phyloP scores from a whole-genome alignment of 2,888 invertebrate genomes.

The Ornithoptera priamus region DNA sequence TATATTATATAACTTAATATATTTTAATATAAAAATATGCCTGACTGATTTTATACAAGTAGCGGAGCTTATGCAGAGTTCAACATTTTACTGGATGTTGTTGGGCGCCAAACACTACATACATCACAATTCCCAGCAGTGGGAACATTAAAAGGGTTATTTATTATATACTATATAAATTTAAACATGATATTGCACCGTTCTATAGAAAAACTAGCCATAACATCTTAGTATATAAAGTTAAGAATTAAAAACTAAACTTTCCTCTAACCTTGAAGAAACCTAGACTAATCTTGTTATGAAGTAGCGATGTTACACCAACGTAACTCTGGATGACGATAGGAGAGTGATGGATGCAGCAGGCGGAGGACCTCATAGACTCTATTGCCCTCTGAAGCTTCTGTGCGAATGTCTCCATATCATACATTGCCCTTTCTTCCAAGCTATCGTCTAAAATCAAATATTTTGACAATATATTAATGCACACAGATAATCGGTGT shows the following conservation, averaged over 20 bases:
- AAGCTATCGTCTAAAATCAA: constrained; percentile 56
- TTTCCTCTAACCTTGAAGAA: constrained; percentile 93
- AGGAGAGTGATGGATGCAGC: constrained; percentile 82
- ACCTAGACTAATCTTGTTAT: constrained; percentile 90
- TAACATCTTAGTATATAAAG: constrained; percentile 1
- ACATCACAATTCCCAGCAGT: neutral
- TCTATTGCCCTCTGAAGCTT: constrained; percentile 79
- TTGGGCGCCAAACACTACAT: too few relatives aligned
- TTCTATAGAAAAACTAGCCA: constrained; percentile 18
- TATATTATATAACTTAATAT: too few relatives aligned
- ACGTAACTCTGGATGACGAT: constrained; percentile 90
- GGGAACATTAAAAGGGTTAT: neutral
- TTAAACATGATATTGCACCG: constrained; percentile 25
- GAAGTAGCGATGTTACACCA: constrained; percentile 87
- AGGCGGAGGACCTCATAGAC: constrained; percentile 64
- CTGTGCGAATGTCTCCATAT: constrained; percentile 81
- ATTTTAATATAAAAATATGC: too few relatives aligned
- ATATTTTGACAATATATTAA: neutral
- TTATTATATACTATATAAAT: constrained; percentile 4
- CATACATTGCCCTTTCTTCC: constrained; percentile 74
- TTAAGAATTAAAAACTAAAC: constrained; percentile 84
- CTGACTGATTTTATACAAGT: too few relatives aligned
- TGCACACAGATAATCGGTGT: neutral
- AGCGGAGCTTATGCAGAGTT: too few relatives aligned
- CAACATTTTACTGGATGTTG: too few relatives aligned